Evolutionary conservation across 2,113 vertebrate genomes (phyloP).

Genomic region (Chlamydotis undulata): DNA sequence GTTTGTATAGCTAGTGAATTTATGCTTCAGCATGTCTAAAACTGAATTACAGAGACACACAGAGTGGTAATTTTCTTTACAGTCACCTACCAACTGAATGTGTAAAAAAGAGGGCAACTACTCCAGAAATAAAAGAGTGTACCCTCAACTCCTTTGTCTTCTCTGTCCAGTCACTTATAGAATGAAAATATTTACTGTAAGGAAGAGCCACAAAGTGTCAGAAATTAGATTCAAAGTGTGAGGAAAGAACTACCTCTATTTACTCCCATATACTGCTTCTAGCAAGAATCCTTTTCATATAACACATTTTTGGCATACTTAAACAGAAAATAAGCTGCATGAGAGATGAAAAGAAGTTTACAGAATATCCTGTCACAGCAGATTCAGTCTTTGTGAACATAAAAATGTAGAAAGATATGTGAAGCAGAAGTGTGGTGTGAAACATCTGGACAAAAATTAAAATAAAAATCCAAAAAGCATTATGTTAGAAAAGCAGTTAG

Average conservation of each 20-base stretch:
- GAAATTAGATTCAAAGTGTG: not conserved
- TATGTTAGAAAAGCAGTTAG: not conserved
- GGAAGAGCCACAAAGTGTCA: not conserved
- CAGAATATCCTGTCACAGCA: not conserved
- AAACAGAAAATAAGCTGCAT: not conserved
- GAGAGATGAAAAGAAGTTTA: not conserved
- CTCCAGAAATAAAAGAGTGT: not conserved
- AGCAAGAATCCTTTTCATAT: not conserved
- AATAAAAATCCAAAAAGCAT: not conserved
- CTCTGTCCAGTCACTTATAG: not conserved
- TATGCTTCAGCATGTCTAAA: slow-evolving; percentile 20
- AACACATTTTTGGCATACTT: not conserved
- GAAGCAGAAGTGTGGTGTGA: not conserved
- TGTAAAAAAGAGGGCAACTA: not conserved
- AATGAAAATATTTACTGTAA: not conserved
- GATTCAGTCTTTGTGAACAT: not conserved
- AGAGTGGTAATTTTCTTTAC: not conserved
- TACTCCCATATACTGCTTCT: not conserved
- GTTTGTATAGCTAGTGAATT: slow-evolving; percentile 24
- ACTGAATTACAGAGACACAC: not conserved
- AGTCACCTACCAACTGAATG: not conserved
- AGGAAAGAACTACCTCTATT: not conserved
- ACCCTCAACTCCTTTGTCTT: not conserved
- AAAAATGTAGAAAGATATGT: not conserved
- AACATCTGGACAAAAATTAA: not conserved